Conservation (phyloP, 2,888 invertebrate genomes). For the Malthinus seriepunctatus region DNA sequence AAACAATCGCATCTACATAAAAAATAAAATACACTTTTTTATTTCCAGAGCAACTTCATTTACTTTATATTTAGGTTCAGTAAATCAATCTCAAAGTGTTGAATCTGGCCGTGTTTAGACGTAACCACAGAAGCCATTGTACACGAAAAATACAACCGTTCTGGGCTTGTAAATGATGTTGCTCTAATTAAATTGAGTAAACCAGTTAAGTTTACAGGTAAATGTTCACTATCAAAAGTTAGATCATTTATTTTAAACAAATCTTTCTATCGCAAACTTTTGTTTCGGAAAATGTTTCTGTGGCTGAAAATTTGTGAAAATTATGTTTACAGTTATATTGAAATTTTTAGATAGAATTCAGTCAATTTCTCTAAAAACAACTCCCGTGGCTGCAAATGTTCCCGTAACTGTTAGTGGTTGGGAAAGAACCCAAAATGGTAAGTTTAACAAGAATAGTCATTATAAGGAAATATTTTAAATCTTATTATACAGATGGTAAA, state of each 20-base stretch:
- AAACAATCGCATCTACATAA: not conserved
- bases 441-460: constrained; percentile 3
- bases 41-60: constrained; percentile 8
- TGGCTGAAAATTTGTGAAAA: not conserved
- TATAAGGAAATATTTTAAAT: not conserved
- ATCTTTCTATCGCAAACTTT: no score
- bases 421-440: constrained; percentile 37
- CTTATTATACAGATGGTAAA: not conserved
- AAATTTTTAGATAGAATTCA: constrained; percentile 31
- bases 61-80: constrained; percentile 3
- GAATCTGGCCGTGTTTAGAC: constrained; percentile 15
- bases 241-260: no score
- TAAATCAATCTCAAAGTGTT: not conserved
- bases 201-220: constrained; percentile 25
- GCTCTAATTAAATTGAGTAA: constrained; percentile 31
- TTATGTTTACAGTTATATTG: not conserved
- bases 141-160: constrained; percentile 26
- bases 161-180: constrained; percentile 32
- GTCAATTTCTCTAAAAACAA: constrained; percentile 30
- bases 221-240: not conserved
- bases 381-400: constrained; percentile 8
- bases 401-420: constrained; percentile 37
- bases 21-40: not conserved
- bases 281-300: no score
- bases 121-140: constrained; percentile 14